phyloP scores from a whole-genome alignment of 2,888 invertebrate genomes.

The Tenthredo notha region DNA sequence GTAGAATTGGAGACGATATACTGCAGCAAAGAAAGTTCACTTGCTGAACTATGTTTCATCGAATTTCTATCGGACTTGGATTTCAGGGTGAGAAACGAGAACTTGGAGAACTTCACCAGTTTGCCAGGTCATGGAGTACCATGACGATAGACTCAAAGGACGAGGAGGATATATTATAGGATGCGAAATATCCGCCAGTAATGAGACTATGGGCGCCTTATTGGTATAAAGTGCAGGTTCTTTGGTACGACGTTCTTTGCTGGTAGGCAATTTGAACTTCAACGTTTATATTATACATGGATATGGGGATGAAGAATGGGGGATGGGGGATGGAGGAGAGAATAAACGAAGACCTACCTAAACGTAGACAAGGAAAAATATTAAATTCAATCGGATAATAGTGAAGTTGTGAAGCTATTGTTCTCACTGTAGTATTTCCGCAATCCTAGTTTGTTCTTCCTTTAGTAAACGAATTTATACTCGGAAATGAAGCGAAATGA shows the following conservation, averaged over 20 bases:
- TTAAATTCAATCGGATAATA: slow-evolving; percentile 18
- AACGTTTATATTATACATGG: background rate
- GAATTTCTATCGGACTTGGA: slow-evolving; percentile 36
- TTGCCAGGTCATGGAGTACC: background rate
- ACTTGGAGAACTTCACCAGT: background rate
- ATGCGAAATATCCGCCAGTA: slow-evolving; percentile 28
- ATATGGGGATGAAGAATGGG: too few species aligned
- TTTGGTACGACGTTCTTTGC: background rate
- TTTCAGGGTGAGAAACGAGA: background rate
- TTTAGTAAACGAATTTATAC: background rate
- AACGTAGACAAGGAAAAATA: slow-evolving; percentile 14
- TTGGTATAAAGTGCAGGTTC: background rate
- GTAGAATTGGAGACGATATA: background rate
- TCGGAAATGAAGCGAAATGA: slow-evolving; percentile 17
- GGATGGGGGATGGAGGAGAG: background rate
- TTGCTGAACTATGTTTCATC: background rate
- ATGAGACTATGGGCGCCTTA: background rate
- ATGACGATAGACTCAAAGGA: slow-evolving; percentile 13
- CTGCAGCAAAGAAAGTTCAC: background rate
- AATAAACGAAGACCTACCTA: background rate
- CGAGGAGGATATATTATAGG: background rate
- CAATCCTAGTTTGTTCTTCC: background rate
- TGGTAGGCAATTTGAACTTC: slow-evolving; percentile 26
- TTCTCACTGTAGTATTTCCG: background rate
- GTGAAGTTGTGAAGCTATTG: slow-evolving; percentile 17